Evolutionary conservation across 1,140 invertebrate genomes (phyloP).

Genomic region (Coelopa frigida): DNA sequence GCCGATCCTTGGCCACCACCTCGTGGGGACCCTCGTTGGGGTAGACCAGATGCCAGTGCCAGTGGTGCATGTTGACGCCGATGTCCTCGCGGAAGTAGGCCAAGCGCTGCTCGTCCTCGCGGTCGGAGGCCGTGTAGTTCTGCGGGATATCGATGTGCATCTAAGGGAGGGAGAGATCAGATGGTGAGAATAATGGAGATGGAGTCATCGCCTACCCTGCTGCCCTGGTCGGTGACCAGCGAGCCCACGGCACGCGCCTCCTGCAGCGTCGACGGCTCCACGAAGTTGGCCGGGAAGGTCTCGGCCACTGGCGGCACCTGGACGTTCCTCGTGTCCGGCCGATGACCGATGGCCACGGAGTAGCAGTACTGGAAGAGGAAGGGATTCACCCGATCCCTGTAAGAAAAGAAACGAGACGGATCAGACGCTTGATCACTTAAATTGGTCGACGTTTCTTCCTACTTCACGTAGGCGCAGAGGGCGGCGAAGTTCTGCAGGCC

Average conservation of each 20-base stretch:
- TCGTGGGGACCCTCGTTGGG: conserved; percentile 46
- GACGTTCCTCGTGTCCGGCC: conserved; percentile 48
- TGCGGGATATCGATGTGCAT: conserved; percentile 52
- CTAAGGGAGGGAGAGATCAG: neutral
- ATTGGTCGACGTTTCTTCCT: neutral
- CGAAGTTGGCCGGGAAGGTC: conserved; percentile 52
- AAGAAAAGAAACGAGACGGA: conserved; percentile 7
- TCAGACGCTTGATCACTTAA: conserved; percentile 3
- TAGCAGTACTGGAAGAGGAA: conserved; percentile 45
- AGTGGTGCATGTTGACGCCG: conserved; percentile 63
- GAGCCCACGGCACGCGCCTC: conserved; percentile 49
- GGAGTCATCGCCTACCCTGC: conserved; percentile 15
- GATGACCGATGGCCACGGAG: conserved; percentile 43
- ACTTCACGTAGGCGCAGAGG: conserved; percentile 34
- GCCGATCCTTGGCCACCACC: conserved; percentile 56
- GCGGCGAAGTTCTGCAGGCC: conserved; percentile 33
- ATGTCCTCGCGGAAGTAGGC: conserved; percentile 55
- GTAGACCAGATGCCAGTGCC: conserved; percentile 69
- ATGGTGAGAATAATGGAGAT: neutral
- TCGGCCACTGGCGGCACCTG: conserved; percentile 50
- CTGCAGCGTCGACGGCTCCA: conserved; percentile 48
- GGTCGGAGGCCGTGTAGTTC: conserved; percentile 60
- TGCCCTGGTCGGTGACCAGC: conserved; percentile 23
- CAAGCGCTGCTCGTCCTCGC: conserved; percentile 57
- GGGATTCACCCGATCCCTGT: conserved; percentile 46